Evolutionary conservation across 2,888 invertebrate species (phyloP), one percentile per base, ranked within the genome.

Genomic region (Fissipunctia ypsillon): DNA sequence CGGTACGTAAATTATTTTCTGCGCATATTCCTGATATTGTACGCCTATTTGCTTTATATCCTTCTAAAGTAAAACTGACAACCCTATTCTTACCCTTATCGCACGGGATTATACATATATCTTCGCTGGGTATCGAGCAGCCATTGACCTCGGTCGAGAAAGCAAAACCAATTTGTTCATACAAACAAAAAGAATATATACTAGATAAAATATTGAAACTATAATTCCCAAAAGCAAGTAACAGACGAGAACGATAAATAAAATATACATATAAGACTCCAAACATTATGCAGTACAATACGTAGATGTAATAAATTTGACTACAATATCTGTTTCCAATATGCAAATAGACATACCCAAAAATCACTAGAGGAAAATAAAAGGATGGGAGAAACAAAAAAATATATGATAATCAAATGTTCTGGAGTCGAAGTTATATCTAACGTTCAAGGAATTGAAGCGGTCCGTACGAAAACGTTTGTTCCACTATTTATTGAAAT

Each of bases 301-400:
- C 89, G 84, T 87, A 90, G 89, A 89, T 88, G 92, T 92, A 92
- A 95, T 95, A 95, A 94, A 95, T 94, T 94, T 92, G 88, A 91
- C 88, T 90, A 90, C 91, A 93, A 93, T 93, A 95, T 95, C 92
- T 93, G 85, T 94, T 95, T 94, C 92, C 95, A 92, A 95, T 95
- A 95, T 95, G 94, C 91, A 95, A 95, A 95, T 94, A 88, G 86
- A 84, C 84, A 83, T 89, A 91, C 91, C 91, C 90, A 90, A 88
- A 92, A 94, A 94, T 94, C 95, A 91, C 95, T 90, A 91, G 95
- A 94, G 95, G 87, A 91, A 93, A 93, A 95, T 95, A 95, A 95
- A 95, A 90, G 87, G 85, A 88, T 80, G 87, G 86, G 79, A 83
- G 89, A 91, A 91, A 93, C 91, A 93, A 94, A 94, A 94, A 94